phyloP scores from a whole-genome alignment of 1,140 invertebrate genomes.

The Drosophila carrolli region DNA sequence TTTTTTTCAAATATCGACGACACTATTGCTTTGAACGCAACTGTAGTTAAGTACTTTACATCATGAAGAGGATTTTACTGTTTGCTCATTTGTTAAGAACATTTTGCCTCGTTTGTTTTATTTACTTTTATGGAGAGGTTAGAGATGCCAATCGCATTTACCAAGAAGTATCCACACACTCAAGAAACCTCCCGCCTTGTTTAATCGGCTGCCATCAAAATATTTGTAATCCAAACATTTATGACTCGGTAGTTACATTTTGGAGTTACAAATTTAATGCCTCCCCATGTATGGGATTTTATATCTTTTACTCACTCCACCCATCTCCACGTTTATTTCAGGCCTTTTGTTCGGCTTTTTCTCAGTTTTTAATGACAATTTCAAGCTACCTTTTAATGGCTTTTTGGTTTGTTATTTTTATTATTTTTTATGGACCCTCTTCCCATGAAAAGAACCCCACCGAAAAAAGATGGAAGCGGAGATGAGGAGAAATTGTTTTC shows the following conservation, averaged over 20 bases:
- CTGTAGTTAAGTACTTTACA: constrained; percentile 20
- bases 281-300: constrained; percentile 36
- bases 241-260: constrained; percentile 61
- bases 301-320: constrained; percentile 25
- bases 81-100: constrained; percentile 53
- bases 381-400: constrained; percentile 74
- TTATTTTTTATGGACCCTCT: constrained; percentile 61
- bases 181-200: constrained; percentile 40
- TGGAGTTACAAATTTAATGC: constrained; percentile 68
- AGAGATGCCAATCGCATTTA: constrained; percentile 71
- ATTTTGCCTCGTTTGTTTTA: constrained; percentile 56
- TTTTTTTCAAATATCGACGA: no score
- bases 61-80: constrained; percentile 18
- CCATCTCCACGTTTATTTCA: constrained; percentile 9
- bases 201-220: constrained; percentile 65
- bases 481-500: constrained; percentile 38
- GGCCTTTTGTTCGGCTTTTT: constrained; percentile 29
- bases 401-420: constrained; percentile 53
- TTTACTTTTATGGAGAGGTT: constrained; percentile 36
- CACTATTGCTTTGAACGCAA: constrained; percentile 1
- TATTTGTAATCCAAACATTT: constrained; percentile 82
- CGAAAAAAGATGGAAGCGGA: constrained; percentile 20
- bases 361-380: constrained; percentile 71
- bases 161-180: constrained; percentile 54
- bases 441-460: constrained; percentile 54